A percentile compares a stretch with the other conserved stretches of the same genome.
phyloP scores from a whole-genome alignment of 2,797 vertebrate species.

The Myotis pilosus region DNA sequence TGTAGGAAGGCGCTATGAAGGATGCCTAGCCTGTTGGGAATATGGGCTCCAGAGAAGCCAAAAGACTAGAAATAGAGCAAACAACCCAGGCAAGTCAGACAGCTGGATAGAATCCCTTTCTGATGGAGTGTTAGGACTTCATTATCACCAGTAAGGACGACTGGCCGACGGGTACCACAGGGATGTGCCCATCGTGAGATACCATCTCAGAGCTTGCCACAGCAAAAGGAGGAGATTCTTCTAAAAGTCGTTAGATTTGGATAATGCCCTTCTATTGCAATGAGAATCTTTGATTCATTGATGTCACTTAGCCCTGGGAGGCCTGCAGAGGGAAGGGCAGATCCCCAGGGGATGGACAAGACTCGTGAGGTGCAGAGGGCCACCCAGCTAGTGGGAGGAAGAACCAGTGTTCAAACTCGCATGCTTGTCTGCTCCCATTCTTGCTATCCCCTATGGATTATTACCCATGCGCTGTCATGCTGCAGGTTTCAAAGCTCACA shows the following conservation, averaged over 20 bases:
- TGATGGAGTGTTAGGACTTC: background rate
- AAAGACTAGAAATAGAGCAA: background rate
- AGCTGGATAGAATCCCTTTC: background rate
- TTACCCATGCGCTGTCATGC: background rate
- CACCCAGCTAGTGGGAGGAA: background rate
- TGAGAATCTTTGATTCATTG: background rate
- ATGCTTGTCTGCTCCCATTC: background rate
- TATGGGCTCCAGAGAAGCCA: background rate
- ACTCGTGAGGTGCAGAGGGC: background rate
- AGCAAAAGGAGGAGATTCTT: background rate
- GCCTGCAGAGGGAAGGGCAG: background rate
- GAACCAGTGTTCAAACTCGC: background rate
- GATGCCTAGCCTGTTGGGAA: background rate
- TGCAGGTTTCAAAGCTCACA: background rate
- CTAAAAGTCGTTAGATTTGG: background rate
- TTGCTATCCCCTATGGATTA: background rate
- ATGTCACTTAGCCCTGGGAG: background rate
- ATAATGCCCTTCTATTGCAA: background rate
- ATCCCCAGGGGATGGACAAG: background rate
- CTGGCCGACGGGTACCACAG: background rate
- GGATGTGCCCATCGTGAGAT: background rate
- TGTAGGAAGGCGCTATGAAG: background rate
- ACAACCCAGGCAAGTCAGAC: background rate
- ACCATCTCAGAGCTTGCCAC: background rate
- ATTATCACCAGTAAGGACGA: background rate